A percentile compares a stretch with the other conserved stretches of the same genome.
Conservation (phyloP, 2,113 vertebrate genomes). For the Limnothrissa miodon region DNA sequence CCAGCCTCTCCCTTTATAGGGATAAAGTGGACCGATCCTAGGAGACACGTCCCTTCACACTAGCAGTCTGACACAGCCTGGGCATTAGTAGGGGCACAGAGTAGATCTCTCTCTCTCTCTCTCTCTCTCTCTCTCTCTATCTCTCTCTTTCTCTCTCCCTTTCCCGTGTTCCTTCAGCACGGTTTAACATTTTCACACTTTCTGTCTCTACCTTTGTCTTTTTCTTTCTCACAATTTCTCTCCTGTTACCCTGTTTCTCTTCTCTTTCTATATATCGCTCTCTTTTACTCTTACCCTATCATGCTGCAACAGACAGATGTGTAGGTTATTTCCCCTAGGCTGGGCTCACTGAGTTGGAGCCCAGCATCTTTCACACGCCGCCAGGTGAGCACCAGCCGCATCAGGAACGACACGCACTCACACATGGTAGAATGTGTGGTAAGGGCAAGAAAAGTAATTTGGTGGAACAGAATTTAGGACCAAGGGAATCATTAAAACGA, state of each 20-base stretch:
- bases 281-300: not conserved
- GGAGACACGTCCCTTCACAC: not conserved
- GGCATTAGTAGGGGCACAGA: not conserved
- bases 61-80: not conserved
- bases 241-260: not conserved
- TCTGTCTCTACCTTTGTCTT: not conserved
- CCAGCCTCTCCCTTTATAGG: not conserved
- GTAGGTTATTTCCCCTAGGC: not conserved
- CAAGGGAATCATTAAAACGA: conserved; percentile 55
- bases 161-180: not conserved
- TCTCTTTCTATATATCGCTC: not conserved
- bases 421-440: conserved; percentile 42
- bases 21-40: not conserved
- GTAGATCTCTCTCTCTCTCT: not conserved
- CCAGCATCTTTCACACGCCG: not conserved
- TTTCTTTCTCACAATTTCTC: not conserved
- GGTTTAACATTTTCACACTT: not conserved
- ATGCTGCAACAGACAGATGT: not conserved
- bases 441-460: conserved; percentile 60
- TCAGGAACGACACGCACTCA: not conserved
- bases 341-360: not conserved
- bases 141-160: not conserved
- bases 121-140: not conserved
- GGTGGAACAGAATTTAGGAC: conserved; percentile 62
- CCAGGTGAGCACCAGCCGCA: conserved; percentile 14